Evolutionary conservation across 2,113 vertebrate species (phyloP), one percentile per base, ranked within the genome.

Genomic region (Corvus moneduloides): DNA sequence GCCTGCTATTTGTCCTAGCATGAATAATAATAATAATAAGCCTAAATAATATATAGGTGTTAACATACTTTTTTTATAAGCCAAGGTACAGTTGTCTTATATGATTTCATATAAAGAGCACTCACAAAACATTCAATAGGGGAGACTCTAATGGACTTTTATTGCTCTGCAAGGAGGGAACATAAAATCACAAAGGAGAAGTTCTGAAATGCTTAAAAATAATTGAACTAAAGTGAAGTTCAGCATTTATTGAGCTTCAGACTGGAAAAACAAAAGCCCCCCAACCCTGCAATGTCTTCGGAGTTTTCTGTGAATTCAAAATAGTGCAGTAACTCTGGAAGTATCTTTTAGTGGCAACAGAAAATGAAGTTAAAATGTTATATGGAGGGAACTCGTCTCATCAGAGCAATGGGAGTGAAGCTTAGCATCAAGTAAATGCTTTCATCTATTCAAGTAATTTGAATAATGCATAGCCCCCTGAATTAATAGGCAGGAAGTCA

Each of bases 401-500:
- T 89, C 61, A 81, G 81, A 62, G 37, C 76, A 90, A 95, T 86
- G 85, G 89, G 83, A 96, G 64, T 82, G 82, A 87, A 84, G 23
- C 61, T 93, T 90, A 90, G 74, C 96, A 95, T 93, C 84, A 84
- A 92, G 37, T 56, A 66, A 92, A 82, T 66, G 78, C 79, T 96
- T 98, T 96, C 23, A 85, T 84, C 91, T 89, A 9, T 95, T 90
- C 63, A 27, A 56, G 81, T 95, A 93, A 97, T 97, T 92, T 96
- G 95, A 95, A 96, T 96, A 97, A 97, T 94, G 84, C 81, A 82
- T 86, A 86, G 78, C 44, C 43, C 41, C 61, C 10, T 71, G 88
- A 95, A 96, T 97, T 96, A 95, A 96, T 94, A 96, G 89, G 80
- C 87, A 94, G 68, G 69, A 97, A 97, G 94, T 97, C 92, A 95